A percentile compares a stretch with the other conserved stretches of the same genome.
Evolutionary conservation across 2,797 vertebrate species (phyloP).

Genomic region (Coracias cyanogaster): DNA sequence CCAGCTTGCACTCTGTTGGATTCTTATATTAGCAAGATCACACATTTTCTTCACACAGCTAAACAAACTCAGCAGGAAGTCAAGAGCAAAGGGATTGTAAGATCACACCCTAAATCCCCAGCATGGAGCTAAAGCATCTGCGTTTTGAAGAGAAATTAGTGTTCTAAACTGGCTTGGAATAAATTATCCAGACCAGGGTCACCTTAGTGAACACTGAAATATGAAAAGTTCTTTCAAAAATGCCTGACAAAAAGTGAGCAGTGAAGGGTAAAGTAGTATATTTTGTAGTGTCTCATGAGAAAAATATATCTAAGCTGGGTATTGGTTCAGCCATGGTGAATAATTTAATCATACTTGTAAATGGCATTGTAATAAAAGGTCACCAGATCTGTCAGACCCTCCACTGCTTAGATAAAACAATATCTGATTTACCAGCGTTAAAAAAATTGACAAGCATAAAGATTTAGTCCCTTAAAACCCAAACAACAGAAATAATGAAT

Average conservation of each 20-base stretch:
- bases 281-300: conserved; percentile 48
- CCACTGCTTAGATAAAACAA: conserved; percentile 20
- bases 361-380: conserved; percentile 61
- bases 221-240: conserved; percentile 12
- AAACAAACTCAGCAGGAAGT: conserved; percentile 1
- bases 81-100: conserved; percentile 8
- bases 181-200: conserved; percentile 1
- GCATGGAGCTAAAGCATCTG: not conserved
- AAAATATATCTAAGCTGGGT: conserved; percentile 25
- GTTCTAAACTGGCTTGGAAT: not conserved
- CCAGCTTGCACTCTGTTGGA: not conserved
- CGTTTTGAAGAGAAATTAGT: not conserved
- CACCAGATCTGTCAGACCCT: conserved; percentile 47
- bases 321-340: conserved; percentile 34
- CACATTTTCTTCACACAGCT: not conserved
- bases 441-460: not conserved
- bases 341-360: conserved; percentile 74
- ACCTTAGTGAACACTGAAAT: conserved; percentile 52
- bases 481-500: not conserved
- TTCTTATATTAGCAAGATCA: not conserved
- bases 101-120: conserved; percentile 13
- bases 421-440: conserved; percentile 14
- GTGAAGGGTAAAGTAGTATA: not conserved
- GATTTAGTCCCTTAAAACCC: not conserved
- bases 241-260: not conserved